Percentiles rank a stretch among this genome's conserved stretches.
Evolutionary conservation across 2,797 vertebrate species (phyloP).

Genomic region (Sternotherus odoratus): DNA sequence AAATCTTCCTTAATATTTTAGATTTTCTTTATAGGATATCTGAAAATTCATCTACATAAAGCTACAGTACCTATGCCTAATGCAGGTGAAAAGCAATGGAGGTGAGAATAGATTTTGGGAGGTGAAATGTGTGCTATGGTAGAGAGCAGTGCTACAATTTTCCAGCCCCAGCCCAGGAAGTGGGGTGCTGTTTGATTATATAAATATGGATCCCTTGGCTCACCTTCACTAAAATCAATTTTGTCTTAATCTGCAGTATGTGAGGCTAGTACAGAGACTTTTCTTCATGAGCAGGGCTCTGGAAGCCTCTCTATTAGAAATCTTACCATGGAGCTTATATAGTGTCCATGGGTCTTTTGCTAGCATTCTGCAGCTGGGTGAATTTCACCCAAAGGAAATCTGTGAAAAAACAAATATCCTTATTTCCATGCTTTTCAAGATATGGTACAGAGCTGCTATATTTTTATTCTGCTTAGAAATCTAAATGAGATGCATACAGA

Average conservation of each 20-base stretch:
- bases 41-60: background rate
- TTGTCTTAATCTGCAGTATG: background rate
- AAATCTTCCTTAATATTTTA: background rate
- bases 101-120: background rate
- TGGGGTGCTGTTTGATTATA: background rate
- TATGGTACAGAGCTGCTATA: background rate
- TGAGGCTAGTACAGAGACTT: background rate
- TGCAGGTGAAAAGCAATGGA: background rate
- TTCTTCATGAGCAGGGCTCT: background rate
- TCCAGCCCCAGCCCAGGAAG: background rate
- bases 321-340: background rate
- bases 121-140: background rate
- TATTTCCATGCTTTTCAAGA: background rate
- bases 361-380: background rate
- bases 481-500: background rate
- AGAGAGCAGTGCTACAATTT: background rate
- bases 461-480: background rate
- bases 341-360: background rate
- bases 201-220: background rate
- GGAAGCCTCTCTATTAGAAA: constrained; percentile 9
- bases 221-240: background rate
- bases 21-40: background rate
- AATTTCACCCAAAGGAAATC: background rate
- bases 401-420: background rate
- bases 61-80: background rate